Evolutionary conservation across 2,888 invertebrate species (phyloP).

Genomic region (Argynnis bischoffii): DNA sequence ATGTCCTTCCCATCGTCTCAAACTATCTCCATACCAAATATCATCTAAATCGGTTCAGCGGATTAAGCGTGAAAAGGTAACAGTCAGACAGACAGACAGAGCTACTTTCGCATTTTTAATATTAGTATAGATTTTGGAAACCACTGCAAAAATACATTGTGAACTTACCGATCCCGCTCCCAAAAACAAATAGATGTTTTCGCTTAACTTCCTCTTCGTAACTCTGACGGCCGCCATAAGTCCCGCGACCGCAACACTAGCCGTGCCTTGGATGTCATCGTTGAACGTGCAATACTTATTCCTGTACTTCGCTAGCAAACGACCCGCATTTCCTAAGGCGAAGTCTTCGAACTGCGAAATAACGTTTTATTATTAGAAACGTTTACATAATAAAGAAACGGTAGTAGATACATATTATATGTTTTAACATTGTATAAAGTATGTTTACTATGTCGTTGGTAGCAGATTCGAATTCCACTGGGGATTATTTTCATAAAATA

Average conservation of each 20-base stretch:
- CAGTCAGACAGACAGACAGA: too few species aligned
- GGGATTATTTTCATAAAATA: too few species aligned
- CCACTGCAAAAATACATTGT: constrained; percentile 7
- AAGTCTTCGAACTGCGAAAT: constrained; percentile 95
- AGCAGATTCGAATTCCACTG: too few species aligned
- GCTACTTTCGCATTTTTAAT: too few species aligned
- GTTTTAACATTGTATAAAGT: too few species aligned
- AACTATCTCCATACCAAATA: too few species aligned
- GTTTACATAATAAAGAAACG: neutral
- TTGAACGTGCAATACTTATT: constrained; percentile 98
- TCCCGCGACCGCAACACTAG: constrained; percentile 97
- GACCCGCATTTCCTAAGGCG: constrained; percentile 98
- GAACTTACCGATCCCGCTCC: constrained; percentile 89
- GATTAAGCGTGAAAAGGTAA: too few species aligned
- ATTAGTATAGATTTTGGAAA: too few species aligned
- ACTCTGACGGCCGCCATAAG: constrained; percentile 89
- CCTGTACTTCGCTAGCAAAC: constrained; percentile 94
- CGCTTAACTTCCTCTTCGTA: constrained; percentile 90
- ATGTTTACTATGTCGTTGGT: too few species aligned
- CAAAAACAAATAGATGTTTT: constrained; percentile 95
- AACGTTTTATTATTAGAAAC: neutral
- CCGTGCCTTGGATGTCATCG: constrained; percentile 99
- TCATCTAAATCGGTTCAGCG: too few species aligned
- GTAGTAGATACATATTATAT: neutral
- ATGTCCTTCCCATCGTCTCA: too few species aligned